These are phyloP conservation scores for Halyomorpha halys DNA, from an alignment of 1,140 invertebrate species.

Conservation along the genomic window DNA sequence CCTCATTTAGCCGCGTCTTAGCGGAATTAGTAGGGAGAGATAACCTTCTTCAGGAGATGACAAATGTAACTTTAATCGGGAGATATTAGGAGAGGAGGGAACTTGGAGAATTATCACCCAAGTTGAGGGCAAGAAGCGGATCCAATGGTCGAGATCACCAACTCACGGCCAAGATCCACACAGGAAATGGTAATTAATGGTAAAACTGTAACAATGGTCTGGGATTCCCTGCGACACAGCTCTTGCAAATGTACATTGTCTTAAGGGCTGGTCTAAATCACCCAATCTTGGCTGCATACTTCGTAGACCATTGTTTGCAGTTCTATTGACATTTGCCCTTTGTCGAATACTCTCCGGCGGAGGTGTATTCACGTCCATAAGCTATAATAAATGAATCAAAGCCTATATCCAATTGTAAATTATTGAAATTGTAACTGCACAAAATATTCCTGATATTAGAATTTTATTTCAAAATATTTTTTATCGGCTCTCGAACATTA, in stretches of 20 bases:
- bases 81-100: constrained; percentile 4
- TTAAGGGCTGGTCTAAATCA: not conserved
- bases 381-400: too few relatives aligned
- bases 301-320: too few relatives aligned
- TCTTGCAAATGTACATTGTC: not conserved
- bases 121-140: constrained; percentile 8
- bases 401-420: too few relatives aligned
- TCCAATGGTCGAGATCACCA: not conserved
- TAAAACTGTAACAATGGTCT: not conserved
- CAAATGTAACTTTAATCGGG: constrained; percentile 10
- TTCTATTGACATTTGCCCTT: too few relatives aligned
- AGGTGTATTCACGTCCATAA: too few relatives aligned
- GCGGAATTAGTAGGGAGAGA: not conserved
- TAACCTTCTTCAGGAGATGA: constrained; percentile 11
- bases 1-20: constrained; percentile 1
- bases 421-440: too few relatives aligned
- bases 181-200: constrained; percentile 4
- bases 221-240: not conserved
- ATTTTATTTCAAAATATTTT: too few relatives aligned
- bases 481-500: too few relatives aligned
- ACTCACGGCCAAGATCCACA: not conserved
- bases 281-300: not conserved
- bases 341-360: too few relatives aligned
- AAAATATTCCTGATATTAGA: too few relatives aligned
- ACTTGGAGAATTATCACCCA: constrained; percentile 8